Conservation (phyloP, 2,888 invertebrate species). For the Chamaedrilus cognettii region DNA sequence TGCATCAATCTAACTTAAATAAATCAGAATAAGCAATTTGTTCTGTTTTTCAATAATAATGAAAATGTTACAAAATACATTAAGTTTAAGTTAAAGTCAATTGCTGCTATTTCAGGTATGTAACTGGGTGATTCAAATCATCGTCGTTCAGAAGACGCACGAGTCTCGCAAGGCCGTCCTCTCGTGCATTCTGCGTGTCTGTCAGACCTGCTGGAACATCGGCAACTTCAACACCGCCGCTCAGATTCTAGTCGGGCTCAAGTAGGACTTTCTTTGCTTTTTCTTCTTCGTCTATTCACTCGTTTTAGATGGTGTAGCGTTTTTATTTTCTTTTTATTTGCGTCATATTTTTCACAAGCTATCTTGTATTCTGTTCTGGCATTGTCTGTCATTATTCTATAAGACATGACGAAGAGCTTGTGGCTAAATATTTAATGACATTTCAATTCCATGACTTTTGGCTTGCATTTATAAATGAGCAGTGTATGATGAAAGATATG, state of each 20-base stretch:
- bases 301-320: not conserved
- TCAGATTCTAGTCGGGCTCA: constrained; percentile 92
- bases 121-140: constrained; percentile 91
- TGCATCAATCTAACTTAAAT: no score
- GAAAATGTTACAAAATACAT: no score
- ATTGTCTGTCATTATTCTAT: not conserved
- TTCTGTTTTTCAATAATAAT: no score
- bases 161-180: constrained; percentile 87
- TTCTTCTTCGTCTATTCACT: not conserved
- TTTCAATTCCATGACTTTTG: no score
- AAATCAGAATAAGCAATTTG: no score
- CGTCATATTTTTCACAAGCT: not conserved
- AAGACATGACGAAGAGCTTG: no score
- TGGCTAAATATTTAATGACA: no score
- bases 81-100: no score
- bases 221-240: constrained; percentile 96
- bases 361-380: not conserved
- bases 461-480: no score
- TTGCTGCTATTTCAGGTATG: constrained; percentile 70
- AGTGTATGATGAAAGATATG: no score
- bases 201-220: constrained; percentile 89
- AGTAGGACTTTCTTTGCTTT: no score
- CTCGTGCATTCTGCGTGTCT: constrained; percentile 84
- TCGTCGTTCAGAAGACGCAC: constrained; percentile 81
- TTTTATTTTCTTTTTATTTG: not conserved